phyloP scores from a whole-genome alignment of 2,113 vertebrate species.

The Petrocephalus microphthalmus region DNA sequence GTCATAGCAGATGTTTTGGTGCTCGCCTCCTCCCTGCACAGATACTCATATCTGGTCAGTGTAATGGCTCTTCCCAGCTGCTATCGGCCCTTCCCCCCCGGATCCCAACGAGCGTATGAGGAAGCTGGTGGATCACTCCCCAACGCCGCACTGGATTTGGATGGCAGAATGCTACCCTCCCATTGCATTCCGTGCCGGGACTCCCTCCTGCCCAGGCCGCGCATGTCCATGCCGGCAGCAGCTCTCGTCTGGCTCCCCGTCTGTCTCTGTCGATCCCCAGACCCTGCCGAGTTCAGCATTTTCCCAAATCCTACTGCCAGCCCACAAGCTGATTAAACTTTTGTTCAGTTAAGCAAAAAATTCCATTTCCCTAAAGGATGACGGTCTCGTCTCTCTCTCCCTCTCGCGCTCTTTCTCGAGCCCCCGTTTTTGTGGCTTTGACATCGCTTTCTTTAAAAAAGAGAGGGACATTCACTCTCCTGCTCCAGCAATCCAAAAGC shows the following conservation, averaged over 20 bases:
- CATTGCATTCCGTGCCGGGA: background rate
- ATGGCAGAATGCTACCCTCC: background rate
- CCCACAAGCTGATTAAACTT: constrained; percentile 15
- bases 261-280: background rate
- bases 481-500: background rate
- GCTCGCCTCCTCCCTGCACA: background rate
- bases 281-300: constrained; percentile 15
- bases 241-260: background rate
- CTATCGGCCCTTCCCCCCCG: background rate
- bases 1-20: background rate
- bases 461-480: background rate
- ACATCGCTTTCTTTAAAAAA: constrained; percentile 3
- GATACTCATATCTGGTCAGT: background rate
- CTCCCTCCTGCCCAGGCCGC: background rate
- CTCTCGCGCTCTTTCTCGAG: background rate
- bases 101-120: background rate
- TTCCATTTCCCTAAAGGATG: constrained; percentile 19
- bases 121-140: background rate
- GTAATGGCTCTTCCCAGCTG: background rate
- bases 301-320: constrained; percentile 3
- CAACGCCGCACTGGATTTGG: background rate
- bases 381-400: background rate
- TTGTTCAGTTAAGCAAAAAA: constrained; percentile 24
- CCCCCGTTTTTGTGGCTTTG: background rate
- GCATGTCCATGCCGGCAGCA: background rate